Percentiles rank a stretch among this genome's conserved stretches.
phyloP scores from a whole-genome alignment of 2,797 vertebrate species.

The Falco concolor region DNA sequence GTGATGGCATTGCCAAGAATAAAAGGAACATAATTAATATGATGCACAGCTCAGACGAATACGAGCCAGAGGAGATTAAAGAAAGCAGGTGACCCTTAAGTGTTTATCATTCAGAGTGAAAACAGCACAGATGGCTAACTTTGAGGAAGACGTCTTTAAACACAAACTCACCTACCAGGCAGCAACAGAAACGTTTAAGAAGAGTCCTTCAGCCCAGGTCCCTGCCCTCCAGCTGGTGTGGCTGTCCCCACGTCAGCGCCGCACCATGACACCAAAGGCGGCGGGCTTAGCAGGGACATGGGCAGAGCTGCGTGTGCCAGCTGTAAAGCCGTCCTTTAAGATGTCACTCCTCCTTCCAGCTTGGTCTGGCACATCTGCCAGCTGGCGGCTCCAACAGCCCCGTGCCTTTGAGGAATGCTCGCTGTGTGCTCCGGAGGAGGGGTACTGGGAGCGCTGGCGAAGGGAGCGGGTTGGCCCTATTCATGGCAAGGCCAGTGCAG shows the following conservation, averaged over 20 bases:
- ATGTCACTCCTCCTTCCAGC: neutral
- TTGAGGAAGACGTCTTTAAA: neutral
- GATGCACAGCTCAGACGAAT: neutral
- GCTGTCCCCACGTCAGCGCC: rapidly evolving
- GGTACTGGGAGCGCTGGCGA: neutral
- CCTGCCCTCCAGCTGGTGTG: neutral
- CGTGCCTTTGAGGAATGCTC: neutral
- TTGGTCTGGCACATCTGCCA: neutral
- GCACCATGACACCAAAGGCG: rapidly evolving
- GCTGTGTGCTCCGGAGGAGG: neutral
- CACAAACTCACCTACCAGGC: neutral
- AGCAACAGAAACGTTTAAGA: neutral
- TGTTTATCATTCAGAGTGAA: neutral
- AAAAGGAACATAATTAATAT: neutral
- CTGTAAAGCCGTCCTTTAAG: neutral
- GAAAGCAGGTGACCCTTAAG: neutral
- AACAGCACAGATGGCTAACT: neutral
- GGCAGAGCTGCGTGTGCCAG: neutral
- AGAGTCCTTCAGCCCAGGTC: neutral
- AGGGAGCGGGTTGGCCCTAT: neutral
- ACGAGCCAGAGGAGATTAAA: neutral
- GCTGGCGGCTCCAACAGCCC: neutral
- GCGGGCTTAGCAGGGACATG: rapidly evolving
- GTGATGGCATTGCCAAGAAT: neutral
- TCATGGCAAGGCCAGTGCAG: neutral